Percentiles rank a stretch among this genome's conserved stretches.
Evolutionary conservation across 2,113 vertebrate species (phyloP).

Genomic region (Aptenodytes forsteri): DNA sequence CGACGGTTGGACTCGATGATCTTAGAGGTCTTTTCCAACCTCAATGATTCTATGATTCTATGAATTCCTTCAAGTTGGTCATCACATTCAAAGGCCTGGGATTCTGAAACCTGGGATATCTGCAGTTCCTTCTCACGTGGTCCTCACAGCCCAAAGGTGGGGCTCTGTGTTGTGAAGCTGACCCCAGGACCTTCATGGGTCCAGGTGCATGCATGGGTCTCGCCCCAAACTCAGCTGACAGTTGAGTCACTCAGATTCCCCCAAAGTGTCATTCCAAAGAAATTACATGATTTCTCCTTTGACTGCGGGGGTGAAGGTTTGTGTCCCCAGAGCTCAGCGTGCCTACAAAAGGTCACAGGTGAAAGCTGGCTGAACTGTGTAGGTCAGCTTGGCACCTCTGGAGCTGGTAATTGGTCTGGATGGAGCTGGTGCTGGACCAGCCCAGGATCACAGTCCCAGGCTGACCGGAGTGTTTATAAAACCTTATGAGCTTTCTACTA

Average conservation of each 20-base stretch:
- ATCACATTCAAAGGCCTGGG: background rate
- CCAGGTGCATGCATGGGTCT: background rate
- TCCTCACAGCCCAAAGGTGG: background rate
- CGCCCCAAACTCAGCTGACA: background rate
- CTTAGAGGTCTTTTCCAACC: too few species aligned
- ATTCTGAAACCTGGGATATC: background rate
- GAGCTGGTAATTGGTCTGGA: background rate
- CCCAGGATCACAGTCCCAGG: background rate
- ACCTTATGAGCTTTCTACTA: background rate
- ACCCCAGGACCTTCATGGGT: background rate
- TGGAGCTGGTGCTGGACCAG: background rate
- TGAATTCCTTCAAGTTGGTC: background rate
- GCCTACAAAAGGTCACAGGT: background rate
- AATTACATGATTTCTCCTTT: background rate
- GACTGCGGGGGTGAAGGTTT: background rate
- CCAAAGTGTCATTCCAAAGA: fast-evolving
- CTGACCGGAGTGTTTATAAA: background rate
- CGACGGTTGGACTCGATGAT: too few species aligned
- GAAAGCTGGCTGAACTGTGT: background rate
- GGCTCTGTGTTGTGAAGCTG: background rate
- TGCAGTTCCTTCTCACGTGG: background rate
- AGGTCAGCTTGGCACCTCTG: background rate
- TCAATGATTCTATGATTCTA: too few species aligned
- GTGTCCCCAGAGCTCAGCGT: background rate
- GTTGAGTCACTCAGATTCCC: background rate